A percentile compares a stretch with the other conserved stretches of the same genome.
These are phyloP conservation scores for Sebastes hubbsi DNA, from an alignment of 2,797 vertebrate species.

Conservation along the genomic window DNA sequence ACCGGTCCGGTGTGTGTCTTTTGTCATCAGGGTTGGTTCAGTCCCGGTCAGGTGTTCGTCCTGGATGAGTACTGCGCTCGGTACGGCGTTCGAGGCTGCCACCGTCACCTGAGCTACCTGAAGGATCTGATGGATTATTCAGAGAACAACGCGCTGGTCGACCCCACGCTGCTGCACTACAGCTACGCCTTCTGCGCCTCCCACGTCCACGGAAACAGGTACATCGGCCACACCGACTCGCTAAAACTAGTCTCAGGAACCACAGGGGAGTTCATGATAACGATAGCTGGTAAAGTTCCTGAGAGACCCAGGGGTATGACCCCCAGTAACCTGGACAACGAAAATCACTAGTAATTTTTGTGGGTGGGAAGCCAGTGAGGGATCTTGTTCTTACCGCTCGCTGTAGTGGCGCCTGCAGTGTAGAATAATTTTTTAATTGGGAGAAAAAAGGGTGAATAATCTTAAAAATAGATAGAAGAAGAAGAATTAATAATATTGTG, in stretches of 20 bases:
- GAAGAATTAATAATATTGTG: not conserved
- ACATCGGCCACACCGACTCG: not conserved
- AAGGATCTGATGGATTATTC: constrained; percentile 93
- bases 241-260: no score
- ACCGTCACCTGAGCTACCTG: constrained; percentile 96
- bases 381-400: not conserved
- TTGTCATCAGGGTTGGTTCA: constrained; percentile 94
- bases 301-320: not conserved
- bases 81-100: constrained; percentile 94
- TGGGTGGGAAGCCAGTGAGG: not conserved
- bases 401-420: not conserved
- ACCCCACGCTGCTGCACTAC: constrained; percentile 97
- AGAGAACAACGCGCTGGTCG: constrained; percentile 90
- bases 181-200: constrained; percentile 99
- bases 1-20: not conserved
- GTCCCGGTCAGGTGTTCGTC: constrained; percentile 96
- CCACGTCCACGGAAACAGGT: constrained; percentile 98
- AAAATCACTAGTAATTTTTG: not conserved
- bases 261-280: not conserved
- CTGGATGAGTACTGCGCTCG: constrained; percentile 97
- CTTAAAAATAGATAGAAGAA: not conserved
- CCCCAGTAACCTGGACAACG: not conserved
- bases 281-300: not conserved
- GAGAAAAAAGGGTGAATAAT: not conserved
- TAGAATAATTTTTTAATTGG: not conserved